Evolutionary conservation across 2,888 invertebrate genomes (phyloP), one percentile per base, ranked within the genome.

Genomic region (Litoditis marina): DNA sequence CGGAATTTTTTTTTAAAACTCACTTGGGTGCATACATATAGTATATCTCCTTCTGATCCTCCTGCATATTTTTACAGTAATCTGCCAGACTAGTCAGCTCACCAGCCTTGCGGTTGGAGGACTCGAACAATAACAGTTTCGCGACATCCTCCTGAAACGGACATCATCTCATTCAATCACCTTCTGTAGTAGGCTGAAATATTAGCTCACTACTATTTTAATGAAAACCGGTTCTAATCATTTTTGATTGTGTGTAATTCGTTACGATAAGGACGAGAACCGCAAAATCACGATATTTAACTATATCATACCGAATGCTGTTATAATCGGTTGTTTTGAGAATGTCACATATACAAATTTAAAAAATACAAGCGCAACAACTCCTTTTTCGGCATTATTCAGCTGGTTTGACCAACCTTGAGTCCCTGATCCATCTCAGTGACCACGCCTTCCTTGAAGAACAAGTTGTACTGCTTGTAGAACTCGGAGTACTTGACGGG

Each of bases 401-500:
- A n/a, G n/a, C n/a, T n/a, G n/a, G n/a, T n/a, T 52, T 11, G 5
- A 3, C 55, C 28, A 86, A 91, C 92, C 87, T 91, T 92, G 83
- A 92, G 91, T 4, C 87, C 83, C 71, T 90, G 89, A 82, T 90
- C 91, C 52, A 88, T 87, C 71, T 90, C 89, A 1, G 90, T 91
- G 36, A 95, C 90, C 80, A 96, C 92, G 39, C 94, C 96, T 85
- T 96, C 95, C 83, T 95, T 92, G 57, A 96, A 87, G 83, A 94
- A 96, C 59, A 94, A 84, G 0, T 91, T 91, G 83, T 94, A 95
- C 79, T 94, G 93, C 65, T 88, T 88, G 84, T 94, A 94, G 85
- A 96, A 96, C 50, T 89, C 87, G 59, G 89, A 88, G 84, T 90
- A 96, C 51, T 89, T 89, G 6, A 88, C 88, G 0, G 89, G 87